A percentile compares a stretch with the other conserved stretches of the same genome.
Evolutionary conservation across 1,140 invertebrate genomes (phyloP).

Genomic region (Neodiprion virginianus): DNA sequence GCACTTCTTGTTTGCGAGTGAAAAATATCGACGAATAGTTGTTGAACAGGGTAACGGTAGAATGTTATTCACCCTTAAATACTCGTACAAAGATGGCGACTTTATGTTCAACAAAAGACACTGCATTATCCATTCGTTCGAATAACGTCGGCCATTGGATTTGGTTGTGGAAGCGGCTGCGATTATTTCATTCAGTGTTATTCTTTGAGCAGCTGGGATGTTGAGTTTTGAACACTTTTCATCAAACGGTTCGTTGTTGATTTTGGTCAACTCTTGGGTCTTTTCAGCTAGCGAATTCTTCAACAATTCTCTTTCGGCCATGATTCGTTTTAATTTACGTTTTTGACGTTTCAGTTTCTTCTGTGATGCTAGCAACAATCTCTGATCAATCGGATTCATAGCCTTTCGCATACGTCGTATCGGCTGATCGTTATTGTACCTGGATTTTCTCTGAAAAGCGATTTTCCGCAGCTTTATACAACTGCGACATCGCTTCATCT

Average conservation of each 20-base stretch:
- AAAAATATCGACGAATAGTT: too few relatives aligned
- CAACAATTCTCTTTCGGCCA: background rate
- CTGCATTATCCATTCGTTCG: too few relatives aligned
- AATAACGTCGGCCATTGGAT: too few relatives aligned
- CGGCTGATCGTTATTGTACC: conserved; percentile 10
- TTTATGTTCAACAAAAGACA: too few relatives aligned
- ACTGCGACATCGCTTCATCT: conserved; percentile 19
- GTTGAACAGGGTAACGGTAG: too few relatives aligned
- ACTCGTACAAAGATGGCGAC: too few relatives aligned
- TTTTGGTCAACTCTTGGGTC: background rate
- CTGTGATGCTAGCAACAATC: background rate
- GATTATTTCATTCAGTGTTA: background rate
- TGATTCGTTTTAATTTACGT: background rate
- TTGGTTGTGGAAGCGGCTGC: too few relatives aligned
- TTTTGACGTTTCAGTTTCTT: background rate
- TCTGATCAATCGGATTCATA: background rate
- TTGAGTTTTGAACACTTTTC: background rate
- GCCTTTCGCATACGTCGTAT: background rate
- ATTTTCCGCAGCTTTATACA: conserved; percentile 13
- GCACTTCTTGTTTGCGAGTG: too few relatives aligned
- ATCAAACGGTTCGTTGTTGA: background rate
- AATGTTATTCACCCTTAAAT: too few relatives aligned
- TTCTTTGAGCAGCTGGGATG: background rate
- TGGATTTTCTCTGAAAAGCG: conserved; percentile 10
- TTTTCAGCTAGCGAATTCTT: background rate